A percentile compares a stretch with the other conserved stretches of the same genome.
phyloP scores from a whole-genome alignment of 2,797 vertebrate species.

The Platalea minor region DNA sequence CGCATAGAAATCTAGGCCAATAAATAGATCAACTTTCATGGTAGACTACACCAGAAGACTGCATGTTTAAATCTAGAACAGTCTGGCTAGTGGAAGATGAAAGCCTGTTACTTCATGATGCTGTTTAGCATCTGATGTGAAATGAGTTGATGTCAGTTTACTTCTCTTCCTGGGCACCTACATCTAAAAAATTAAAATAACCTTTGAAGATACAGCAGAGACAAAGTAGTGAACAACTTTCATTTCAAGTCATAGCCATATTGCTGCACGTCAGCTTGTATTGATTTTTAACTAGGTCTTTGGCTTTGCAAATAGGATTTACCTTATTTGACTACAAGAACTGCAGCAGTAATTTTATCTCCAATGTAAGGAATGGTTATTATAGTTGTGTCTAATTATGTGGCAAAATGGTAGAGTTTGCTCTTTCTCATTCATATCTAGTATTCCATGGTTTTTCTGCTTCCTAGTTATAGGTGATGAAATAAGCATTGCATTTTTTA shows the following conservation, averaged over 20 bases:
- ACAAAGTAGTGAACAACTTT: constrained; percentile 38
- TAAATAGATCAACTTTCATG: constrained; percentile 59
- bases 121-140: constrained; percentile 33
- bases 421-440: background rate
- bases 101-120: constrained; percentile 38
- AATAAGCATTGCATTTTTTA: background rate
- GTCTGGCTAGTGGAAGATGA: constrained; percentile 59
- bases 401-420: background rate
- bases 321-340: background rate
- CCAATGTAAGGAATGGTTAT: background rate
- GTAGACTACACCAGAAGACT: constrained; percentile 34
- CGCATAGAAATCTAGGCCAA: constrained; percentile 55
- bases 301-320: background rate
- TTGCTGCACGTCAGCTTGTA: background rate
- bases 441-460: background rate
- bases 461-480: background rate
- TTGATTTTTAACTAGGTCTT: constrained; percentile 30
- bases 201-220: constrained; percentile 28
- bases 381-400: background rate
- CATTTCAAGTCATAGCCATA: background rate
- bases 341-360: background rate
- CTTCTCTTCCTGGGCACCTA: constrained; percentile 39
- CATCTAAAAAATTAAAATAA: constrained; percentile 24
- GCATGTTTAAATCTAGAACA: constrained; percentile 44
- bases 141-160: background rate